Conservation (phyloP, 2,888 invertebrate genomes). For the Aquatica leii region DNA sequence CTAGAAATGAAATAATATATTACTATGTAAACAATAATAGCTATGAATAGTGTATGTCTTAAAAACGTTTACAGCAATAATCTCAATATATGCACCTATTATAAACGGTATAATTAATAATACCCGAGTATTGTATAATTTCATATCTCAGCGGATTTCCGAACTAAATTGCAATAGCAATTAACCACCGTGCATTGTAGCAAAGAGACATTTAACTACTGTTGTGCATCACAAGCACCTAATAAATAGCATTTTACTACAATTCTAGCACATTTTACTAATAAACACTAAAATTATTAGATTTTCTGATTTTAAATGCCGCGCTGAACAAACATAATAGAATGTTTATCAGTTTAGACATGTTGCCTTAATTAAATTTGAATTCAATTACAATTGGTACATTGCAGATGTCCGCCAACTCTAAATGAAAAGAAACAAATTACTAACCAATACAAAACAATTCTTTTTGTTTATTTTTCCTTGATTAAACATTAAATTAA, state of each 20-base stretch:
- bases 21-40: too few species aligned
- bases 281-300: constrained; percentile 17
- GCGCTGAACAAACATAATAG: constrained; percentile 7
- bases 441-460: neutral
- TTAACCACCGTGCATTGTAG: constrained; percentile 34
- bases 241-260: constrained; percentile 29
- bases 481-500: too few species aligned
- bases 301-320: constrained; percentile 2
- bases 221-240: constrained; percentile 21
- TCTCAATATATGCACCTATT: too few species aligned
- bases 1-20: too few species aligned
- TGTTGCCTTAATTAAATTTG: constrained; percentile 8
- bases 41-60: too few species aligned
- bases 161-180: constrained; percentile 34
- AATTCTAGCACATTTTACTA: constrained; percentile 1
- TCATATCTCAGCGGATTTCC: constrained; percentile 34
- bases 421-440: constrained; percentile 1
- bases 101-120: neutral
- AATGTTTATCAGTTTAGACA: constrained; percentile 8
- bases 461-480: neutral
- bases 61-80: too few species aligned
- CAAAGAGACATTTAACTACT: constrained; percentile 32
- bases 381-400: constrained; percentile 12
- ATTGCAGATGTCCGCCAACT: neutral
- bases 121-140: constrained; percentile 27